phyloP scores from a whole-genome alignment of 1,140 invertebrate genomes.

The Myzus persicae region DNA sequence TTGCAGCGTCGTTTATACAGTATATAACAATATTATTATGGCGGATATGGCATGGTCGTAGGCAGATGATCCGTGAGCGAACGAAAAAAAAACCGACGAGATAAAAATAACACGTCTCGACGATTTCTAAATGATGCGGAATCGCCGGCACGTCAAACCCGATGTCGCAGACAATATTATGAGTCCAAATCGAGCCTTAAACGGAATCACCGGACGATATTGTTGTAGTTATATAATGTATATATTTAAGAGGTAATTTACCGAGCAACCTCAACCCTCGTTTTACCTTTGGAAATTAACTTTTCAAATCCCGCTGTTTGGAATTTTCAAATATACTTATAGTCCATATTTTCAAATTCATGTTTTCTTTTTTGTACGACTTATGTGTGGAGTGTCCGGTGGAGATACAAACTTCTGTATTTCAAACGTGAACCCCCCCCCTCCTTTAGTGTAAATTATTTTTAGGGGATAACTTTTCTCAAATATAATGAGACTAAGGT shows the following conservation, averaged over 20 bases:
- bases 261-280: neutral
- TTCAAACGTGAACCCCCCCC: too few relatives aligned
- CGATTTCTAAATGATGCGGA: neutral
- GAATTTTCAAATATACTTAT: neutral
- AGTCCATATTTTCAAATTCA: too few relatives aligned
- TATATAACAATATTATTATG: neutral
- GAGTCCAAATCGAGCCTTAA: neutral
- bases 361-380: too few relatives aligned
- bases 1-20: neutral
- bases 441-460: too few relatives aligned
- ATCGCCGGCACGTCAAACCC: neutral
- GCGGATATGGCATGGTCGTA: neutral
- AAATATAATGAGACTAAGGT: too few relatives aligned
- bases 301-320: neutral
- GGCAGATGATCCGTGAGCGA: neutral
- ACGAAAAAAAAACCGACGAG: neutral
- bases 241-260: neutral
- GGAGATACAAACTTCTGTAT: too few relatives aligned
- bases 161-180: neutral
- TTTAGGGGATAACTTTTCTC: too few relatives aligned
- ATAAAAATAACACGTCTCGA: neutral
- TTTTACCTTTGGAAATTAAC: neutral
- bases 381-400: too few relatives aligned
- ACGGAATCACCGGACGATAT: neutral
- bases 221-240: neutral